These are phyloP conservation scores for Decapterus maruadsi DNA, from an alignment of 2,797 vertebrate species.

Conservation along the genomic window DNA sequence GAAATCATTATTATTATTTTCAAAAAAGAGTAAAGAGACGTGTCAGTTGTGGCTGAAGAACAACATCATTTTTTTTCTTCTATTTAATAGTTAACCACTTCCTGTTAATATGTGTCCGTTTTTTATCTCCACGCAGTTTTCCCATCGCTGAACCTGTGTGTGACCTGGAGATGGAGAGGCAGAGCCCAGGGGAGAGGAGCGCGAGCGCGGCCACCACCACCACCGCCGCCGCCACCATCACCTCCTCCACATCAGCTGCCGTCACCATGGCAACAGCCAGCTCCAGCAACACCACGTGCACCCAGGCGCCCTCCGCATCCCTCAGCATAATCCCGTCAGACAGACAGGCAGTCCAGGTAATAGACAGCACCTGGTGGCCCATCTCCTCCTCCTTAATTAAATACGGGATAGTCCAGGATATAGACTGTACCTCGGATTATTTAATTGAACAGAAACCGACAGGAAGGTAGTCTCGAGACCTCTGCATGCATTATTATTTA, in stretches of 20 bases:
- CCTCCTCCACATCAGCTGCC: slow-evolving; percentile 78
- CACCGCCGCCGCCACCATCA: slow-evolving; percentile 63
- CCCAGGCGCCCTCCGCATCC: slow-evolving; percentile 87
- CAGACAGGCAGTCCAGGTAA: slow-evolving; percentile 93
- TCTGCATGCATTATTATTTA: neutral
- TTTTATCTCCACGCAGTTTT: slow-evolving; percentile 53
- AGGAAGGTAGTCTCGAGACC: neutral
- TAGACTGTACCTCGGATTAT: neutral
- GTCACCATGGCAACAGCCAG: slow-evolving; percentile 84
- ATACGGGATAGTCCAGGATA: neutral
- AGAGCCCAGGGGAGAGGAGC: slow-evolving; percentile 71
- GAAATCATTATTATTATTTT: no score
- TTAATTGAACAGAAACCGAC: neutral
- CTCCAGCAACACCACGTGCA: slow-evolving; percentile 82
- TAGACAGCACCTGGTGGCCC: neutral
- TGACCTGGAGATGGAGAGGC: slow-evolving; percentile 72
- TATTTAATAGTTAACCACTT: neutral
- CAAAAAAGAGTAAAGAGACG: no score
- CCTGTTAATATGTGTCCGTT: slow-evolving; percentile 15
- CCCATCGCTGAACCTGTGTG: slow-evolving; percentile 44
- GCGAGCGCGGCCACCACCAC: slow-evolving; percentile 59
- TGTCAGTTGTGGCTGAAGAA: no score
- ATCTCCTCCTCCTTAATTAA: neutral
- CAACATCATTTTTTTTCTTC: no score
- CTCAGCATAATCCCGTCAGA: slow-evolving; percentile 90